Base-by-base conservation (phyloP, 2,113 vertebrate species). In the Catharus bicknelli region DNA sequence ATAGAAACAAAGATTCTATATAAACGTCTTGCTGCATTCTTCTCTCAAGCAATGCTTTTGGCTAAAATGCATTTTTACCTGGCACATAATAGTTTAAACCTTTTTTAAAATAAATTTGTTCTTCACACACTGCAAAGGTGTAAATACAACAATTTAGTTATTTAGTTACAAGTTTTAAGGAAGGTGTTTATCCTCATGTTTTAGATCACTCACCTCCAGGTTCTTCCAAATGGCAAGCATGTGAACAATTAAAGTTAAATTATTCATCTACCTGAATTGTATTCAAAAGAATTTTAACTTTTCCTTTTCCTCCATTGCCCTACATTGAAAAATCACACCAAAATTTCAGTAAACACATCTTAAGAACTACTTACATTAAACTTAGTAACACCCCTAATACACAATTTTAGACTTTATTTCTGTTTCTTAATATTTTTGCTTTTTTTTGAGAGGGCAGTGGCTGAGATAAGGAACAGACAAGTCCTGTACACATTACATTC, bases 181-280 rank as follows among this genome's bases (percentile, higher is more conserved):
- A 53, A n/a, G 7, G 2, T 69, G 1, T 54, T 86, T 32, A 42
- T 50, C 3, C 5, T 80, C 34, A 86, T 14, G 27, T 26, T 66
- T 69, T 22, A 42, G 7, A 36, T 82, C 23, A 96, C 97, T 97
- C 81, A 98, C 97, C 97, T 95, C 91, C 94, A 84, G 45, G 61
- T 88, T 97, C 97, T 96, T 98, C 97, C 97, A 90, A 66, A 93
- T 11, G 53, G 84, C 82, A 96, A 62, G 89, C 93, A 95, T 93
- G 90, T 11, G 54, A 98, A 94, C 80, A 82, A 53, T 80, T 14
- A 83, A 68, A 58, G 16, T 70, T 47, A 81, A 80, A 70, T 51
- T 59, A 58, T 87, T 30, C 34, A 36, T 54, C 38, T 91, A 57
- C 81, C 53, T 80, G 70, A 78, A 22, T 50, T 72, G 2, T 40